A percentile compares a stretch with the other conserved stretches of the same genome.
phyloP scores from a whole-genome alignment of 2,113 vertebrate genomes.

The Spea multiplicata region DNA sequence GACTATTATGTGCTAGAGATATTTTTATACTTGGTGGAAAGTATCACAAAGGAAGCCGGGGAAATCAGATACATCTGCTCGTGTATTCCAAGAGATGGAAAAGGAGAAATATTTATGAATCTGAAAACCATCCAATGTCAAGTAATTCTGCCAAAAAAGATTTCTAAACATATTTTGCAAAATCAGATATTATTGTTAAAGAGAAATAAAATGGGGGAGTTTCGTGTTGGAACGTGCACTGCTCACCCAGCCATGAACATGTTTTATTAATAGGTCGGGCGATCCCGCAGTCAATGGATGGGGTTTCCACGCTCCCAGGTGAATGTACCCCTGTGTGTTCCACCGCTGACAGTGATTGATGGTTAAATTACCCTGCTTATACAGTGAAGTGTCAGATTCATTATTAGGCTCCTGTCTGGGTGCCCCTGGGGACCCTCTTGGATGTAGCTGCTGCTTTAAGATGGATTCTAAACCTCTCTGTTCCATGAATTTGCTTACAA shows the following conservation, averaged over 20 bases:
- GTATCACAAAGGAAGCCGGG: slow-evolving; percentile 31
- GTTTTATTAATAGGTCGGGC: slow-evolving; percentile 48
- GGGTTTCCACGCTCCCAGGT: slow-evolving; percentile 64
- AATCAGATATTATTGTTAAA: slow-evolving; percentile 63
- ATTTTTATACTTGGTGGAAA: slow-evolving; percentile 27
- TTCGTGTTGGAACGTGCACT: slow-evolving; percentile 59
- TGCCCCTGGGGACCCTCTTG: slow-evolving; percentile 46
- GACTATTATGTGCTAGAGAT: slow-evolving; percentile 13
- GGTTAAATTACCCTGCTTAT: slow-evolving; percentile 62
- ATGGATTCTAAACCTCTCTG: slow-evolving; percentile 17
- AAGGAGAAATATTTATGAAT: slow-evolving; percentile 52
- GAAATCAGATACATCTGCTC: slow-evolving; percentile 60
- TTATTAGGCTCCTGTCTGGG: slow-evolving; percentile 54
- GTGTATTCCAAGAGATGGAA: slow-evolving; percentile 53
- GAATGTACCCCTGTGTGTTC: slow-evolving; percentile 54
- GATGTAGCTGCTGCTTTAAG: slow-evolving; percentile 44
- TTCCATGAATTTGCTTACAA: slow-evolving; percentile 27
- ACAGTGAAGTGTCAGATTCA: slow-evolving; percentile 60
- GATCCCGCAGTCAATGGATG: slow-evolving; percentile 56
- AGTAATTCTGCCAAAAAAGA: slow-evolving; percentile 50
- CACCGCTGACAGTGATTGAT: slow-evolving; percentile 64
- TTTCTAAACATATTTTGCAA: slow-evolving; percentile 57
- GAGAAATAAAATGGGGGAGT: slow-evolving; percentile 59
- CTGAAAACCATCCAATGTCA: slow-evolving; percentile 53
- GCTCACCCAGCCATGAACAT: slow-evolving; percentile 51